These are phyloP conservation scores for Brachionus rotundiformis DNA, from an alignment of 1,140 invertebrate species.

Conservation along the genomic window DNA sequence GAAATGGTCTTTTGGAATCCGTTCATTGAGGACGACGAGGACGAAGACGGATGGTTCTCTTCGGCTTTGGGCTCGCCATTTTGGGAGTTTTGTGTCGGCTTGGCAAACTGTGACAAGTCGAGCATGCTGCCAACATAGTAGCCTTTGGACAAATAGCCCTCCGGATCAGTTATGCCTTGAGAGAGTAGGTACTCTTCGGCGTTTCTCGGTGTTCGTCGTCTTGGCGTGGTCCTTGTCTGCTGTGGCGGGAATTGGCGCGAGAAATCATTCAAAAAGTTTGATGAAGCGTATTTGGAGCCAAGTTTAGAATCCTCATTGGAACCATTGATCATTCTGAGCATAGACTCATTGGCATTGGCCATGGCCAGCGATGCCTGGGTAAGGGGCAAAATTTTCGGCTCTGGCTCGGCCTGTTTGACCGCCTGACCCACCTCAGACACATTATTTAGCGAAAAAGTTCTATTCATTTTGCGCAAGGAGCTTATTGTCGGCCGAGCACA, in stretches of 20 bases:
- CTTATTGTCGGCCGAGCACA: conserved; percentile 50
- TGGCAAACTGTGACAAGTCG: conserved; percentile 7
- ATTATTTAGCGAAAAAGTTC: conserved; percentile 50
- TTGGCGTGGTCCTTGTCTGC: conserved; percentile 35
- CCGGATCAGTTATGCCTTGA: conserved; percentile 17
- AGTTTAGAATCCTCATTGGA: conserved; percentile 4
- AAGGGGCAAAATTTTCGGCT: conserved; percentile 20
- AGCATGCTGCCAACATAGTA: conserved; percentile 50
- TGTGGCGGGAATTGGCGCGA: conserved; percentile 20
- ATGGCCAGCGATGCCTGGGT: conserved; percentile 26
- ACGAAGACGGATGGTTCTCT: conserved; percentile 9
- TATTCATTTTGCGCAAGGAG: conserved; percentile 51
- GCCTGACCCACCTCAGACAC: neutral
- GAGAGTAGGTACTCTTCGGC: conserved; percentile 36
- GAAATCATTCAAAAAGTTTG: conserved; percentile 39
- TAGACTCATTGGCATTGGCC: conserved; percentile 18
- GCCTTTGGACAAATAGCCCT: conserved; percentile 38
- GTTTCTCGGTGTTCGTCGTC: conserved; percentile 19
- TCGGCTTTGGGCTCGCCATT: neutral
- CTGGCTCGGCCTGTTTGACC: neutral
- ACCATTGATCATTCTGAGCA: neutral
- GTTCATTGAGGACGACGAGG: neutral
- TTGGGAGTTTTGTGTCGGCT: neutral
- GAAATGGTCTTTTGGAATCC: conserved; percentile 29
- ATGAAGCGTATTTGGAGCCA: conserved; percentile 44